These are phyloP conservation scores for Bufotes viridis DNA, from an alignment of 2,797 vertebrate genomes.

Conservation along the genomic window DNA sequence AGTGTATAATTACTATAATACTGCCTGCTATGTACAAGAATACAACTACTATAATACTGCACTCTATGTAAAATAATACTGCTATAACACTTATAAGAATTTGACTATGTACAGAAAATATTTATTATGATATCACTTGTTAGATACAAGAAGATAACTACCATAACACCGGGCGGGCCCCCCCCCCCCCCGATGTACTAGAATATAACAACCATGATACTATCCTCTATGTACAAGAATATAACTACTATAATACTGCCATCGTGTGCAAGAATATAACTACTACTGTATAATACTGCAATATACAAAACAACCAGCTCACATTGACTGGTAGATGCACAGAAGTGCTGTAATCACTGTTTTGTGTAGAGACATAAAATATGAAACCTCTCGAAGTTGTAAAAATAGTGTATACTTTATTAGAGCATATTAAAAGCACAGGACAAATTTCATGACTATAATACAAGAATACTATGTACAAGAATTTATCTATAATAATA, in stretches of 20 bases:
- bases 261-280: not conserved
- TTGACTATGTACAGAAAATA: slow-evolving; percentile 6
- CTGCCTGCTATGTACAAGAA: not conserved
- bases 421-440: no score
- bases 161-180: no score
- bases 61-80: not conserved
- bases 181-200: not conserved
- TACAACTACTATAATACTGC: slow-evolving; percentile 1
- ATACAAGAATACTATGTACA: not conserved
- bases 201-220: slow-evolving; percentile 7
- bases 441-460: no score
- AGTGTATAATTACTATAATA: not conserved
- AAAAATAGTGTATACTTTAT: no score
- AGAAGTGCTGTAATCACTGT: no score
- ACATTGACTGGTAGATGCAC: no score
- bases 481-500: not conserved
- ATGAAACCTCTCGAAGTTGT: no score
- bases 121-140: not conserved
- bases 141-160: not conserved
- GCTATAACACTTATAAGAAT: not conserved
- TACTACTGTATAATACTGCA: not conserved
- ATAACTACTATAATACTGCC: slow-evolving; percentile 8
- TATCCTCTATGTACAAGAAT: not conserved
- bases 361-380: no score
- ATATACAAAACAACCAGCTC: no score